Evolutionary conservation across 2,888 invertebrate genomes (phyloP).

Genomic region (Tipula confusa): DNA sequence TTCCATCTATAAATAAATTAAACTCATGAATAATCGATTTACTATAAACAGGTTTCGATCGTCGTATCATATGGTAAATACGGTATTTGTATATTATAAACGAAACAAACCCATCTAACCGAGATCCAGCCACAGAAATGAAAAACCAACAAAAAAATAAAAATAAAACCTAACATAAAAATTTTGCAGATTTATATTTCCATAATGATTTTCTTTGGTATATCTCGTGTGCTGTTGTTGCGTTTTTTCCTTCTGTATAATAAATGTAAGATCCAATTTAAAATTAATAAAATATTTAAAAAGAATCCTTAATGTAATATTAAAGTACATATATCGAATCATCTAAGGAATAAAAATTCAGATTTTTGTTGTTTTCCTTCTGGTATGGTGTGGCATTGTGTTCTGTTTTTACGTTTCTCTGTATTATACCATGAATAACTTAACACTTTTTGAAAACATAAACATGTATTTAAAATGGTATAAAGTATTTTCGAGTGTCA

Average conservation of each 20-base stretch:
- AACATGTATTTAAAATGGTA: not conserved
- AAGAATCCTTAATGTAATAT: not conserved
- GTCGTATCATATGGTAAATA: not conserved
- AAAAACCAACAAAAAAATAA: not conserved
- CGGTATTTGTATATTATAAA: not conserved
- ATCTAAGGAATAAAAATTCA: not conserved
- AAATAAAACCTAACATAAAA: not conserved
- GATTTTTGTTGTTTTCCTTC: not conserved
- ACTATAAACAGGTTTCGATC: not conserved
- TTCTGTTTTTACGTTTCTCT: not conserved
- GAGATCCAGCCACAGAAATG: not conserved
- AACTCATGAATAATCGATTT: not conserved
- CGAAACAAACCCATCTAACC: not conserved
- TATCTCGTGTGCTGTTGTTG: not conserved
- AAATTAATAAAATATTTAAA: slow-evolving; percentile 20
- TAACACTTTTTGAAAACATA: not conserved
- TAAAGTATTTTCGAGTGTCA: not conserved
- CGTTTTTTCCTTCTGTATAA: not conserved
- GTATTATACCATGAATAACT: not conserved
- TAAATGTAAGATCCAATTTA: slow-evolving; percentile 25
- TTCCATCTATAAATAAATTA: not conserved
- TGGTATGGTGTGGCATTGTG: not conserved
- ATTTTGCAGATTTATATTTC: not conserved
- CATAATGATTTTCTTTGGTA: not conserved
- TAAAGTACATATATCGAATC: not conserved